These are phyloP conservation scores for Calliphora vicina DNA, from an alignment of 1,140 invertebrate species.

Conservation along the genomic window DNA sequence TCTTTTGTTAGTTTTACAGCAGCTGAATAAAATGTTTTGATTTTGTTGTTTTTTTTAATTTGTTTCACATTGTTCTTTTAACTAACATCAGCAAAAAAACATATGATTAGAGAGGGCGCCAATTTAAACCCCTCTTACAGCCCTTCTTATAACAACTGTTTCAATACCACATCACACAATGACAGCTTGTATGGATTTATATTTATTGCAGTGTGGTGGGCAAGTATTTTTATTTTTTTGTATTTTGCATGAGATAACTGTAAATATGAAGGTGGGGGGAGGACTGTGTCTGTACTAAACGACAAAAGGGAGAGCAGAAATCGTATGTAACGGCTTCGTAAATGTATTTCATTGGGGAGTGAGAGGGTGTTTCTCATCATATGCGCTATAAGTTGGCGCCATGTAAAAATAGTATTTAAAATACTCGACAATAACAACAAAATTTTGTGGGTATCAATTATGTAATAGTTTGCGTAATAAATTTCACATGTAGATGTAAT, in stretches of 20 bases:
- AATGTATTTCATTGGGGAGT: no score
- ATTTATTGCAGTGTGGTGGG: background rate
- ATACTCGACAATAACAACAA: background rate
- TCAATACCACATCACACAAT: background rate
- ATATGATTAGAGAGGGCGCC: background rate
- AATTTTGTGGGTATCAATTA: no score
- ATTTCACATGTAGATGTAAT: background rate
- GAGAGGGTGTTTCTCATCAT: no score
- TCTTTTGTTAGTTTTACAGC: no score
- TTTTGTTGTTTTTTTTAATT: no score
- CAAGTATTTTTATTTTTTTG: background rate
- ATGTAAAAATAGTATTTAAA: background rate
- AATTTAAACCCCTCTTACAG: no score
- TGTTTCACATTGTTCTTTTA: no score
- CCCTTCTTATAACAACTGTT: background rate
- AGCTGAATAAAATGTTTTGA: background rate
- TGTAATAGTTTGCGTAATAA: constrained; percentile 9
- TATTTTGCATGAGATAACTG: constrained; percentile 2
- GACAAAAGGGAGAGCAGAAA: no score
- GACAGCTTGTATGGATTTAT: background rate
- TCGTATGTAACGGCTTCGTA: no score
- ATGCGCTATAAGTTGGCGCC: background rate
- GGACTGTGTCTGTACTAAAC: no score
- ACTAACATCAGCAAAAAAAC: background rate
- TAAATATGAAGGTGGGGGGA: background rate